Evolutionary conservation across 2,113 vertebrate species (phyloP), one percentile per base, ranked within the genome.

Genomic region (Zootoca vivipara): DNA sequence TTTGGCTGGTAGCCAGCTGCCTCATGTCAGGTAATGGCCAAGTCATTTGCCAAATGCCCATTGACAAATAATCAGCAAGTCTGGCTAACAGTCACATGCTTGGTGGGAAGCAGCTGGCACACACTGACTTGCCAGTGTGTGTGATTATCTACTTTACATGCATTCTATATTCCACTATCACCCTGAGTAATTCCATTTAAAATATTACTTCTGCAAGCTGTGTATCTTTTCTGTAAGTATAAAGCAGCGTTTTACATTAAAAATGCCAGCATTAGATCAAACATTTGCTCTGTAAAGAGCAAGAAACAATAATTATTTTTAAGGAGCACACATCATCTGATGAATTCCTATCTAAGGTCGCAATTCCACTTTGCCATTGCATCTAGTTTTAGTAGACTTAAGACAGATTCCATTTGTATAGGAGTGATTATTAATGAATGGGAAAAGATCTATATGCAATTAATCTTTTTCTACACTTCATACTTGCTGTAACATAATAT

Each of bases 391-490:
- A 58, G 69, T 15, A 82, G 74, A 86, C 35, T 35, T 12, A 67
- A 74, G 82, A 82, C 38, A 78, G 87, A 74, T 86, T 92, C 89
- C 81, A 85, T 91, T 75, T 87, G 70, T 58, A 88, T 75, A 85
- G 91, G 58, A 70, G 80, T 64, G 70, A 78, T 87, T 46, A 56
- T 69, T 89, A 69, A 87, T 82, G 86, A 75, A 87, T 80, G 62
- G 81, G 22, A 83, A 83, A 93, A 69, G 18, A 42, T 13, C 46
- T 82, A 33, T 38, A 70, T 88, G 38, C 75, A 84, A 46, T 82
- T 89, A 89, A 40, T 78, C 8, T 74, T 64, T 79, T 72, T 74
- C 82, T 89, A 83, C 72, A 52, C 70, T 46, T n/a, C 64, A 73
- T 79, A 82, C 86, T 42, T 69, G 20, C 72, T 69, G 12, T 85